Conservation (phyloP, 30 jellyfish, hydroid and myxozoan genomes). For the Sanderia malayensis region DNA sequence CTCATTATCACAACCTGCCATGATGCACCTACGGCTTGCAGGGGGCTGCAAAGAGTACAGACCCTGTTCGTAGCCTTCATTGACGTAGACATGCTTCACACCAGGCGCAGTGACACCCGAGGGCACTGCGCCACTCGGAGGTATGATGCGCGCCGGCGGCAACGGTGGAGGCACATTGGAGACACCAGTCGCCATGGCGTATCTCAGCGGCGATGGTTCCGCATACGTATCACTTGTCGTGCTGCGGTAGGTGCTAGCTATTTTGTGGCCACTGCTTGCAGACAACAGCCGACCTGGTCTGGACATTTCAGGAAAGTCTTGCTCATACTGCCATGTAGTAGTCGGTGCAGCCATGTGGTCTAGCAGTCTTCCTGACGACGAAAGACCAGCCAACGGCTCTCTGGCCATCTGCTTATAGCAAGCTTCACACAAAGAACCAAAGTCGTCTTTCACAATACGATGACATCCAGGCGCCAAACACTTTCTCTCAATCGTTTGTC, state of each 20-base stretch:
- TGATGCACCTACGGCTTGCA: conserved; percentile 8
- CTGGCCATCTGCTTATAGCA: not conserved
- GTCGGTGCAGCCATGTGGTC: too few relatives aligned
- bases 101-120: not conserved
- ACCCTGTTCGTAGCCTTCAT: conserved; percentile 43
- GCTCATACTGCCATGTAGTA: not conserved
- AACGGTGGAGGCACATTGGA: not conserved
- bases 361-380: not conserved
- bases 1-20: conserved; percentile 9
- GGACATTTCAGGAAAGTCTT: not conserved
- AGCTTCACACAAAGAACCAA: conserved; percentile 2
- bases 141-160: not conserved
- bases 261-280: not conserved
- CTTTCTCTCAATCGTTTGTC: not conserved
- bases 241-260: too few relatives aligned
- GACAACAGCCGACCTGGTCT: not conserved
- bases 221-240: not conserved
- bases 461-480: conserved; percentile 3
- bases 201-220: not conserved
- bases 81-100: conserved; percentile 10
- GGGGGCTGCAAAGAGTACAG: conserved; percentile 9
- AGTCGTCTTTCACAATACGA: not conserved
- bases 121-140: not conserved
- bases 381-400: not conserved
- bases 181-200: not conserved